Evolutionary conservation across 2,888 invertebrate species (phyloP).

Genomic region (Lamellibrachia columna): DNA sequence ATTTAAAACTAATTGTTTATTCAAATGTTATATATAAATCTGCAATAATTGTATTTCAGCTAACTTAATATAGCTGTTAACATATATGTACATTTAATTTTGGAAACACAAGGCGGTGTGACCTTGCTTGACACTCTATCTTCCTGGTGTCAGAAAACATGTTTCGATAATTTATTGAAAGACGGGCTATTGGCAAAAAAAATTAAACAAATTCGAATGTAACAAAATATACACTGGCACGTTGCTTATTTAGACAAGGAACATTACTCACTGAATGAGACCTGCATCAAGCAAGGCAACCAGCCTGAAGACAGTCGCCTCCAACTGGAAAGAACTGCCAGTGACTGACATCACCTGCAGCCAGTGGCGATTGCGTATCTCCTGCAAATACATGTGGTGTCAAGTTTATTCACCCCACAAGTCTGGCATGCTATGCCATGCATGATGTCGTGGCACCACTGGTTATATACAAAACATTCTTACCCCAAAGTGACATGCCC

Average conservation of each 20-base stretch:
- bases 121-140: too few species aligned
- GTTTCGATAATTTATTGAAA: background rate
- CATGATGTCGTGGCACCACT: too few species aligned
- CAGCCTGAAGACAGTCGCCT: conserved; percentile 64
- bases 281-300: conserved; percentile 63
- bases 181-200: background rate
- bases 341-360: conserved; percentile 66
- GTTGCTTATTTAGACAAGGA: background rate
- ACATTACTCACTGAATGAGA: conserved; percentile 61
- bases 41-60: background rate
- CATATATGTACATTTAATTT: background rate
- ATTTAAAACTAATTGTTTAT: background rate
- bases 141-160: background rate
- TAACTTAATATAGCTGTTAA: background rate
- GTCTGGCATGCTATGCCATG: too few species aligned
- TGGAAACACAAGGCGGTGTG: too few species aligned
- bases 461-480: too few species aligned
- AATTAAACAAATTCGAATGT: background rate
- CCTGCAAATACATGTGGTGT: conserved; percentile 46
- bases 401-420: background rate
- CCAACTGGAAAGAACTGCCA: conserved; percentile 64
- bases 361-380: conserved; percentile 66
- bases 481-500: too few species aligned
- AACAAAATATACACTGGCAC: background rate
- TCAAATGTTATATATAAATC: background rate